A percentile compares a stretch with the other conserved stretches of the same genome.
Evolutionary conservation across 2,888 invertebrate genomes (phyloP).

Genomic region (Maniola hyperantus): DNA sequence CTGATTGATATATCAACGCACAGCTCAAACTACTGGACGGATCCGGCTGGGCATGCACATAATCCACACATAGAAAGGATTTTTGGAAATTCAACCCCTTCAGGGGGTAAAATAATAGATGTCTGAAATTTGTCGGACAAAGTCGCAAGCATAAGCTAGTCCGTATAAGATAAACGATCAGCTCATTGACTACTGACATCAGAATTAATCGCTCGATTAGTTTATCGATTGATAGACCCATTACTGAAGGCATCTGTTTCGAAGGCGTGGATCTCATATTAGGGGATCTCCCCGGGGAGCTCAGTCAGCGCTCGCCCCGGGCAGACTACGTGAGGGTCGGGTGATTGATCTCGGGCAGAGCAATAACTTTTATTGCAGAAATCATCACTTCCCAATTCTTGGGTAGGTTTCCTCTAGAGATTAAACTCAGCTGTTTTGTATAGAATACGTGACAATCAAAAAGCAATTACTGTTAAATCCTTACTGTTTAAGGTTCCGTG

Average conservation of each 20-base stretch:
- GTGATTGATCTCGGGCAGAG: neutral
- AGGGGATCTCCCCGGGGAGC: neutral
- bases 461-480: neutral
- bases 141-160: too few species aligned
- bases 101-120: too few species aligned
- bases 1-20: too few species aligned
- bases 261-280: neutral
- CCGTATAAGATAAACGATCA: too few species aligned
- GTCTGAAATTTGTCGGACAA: too few species aligned
- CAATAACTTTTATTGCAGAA: neutral
- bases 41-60: too few species aligned
- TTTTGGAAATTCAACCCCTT: too few species aligned
- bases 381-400: slow-evolving; percentile 4
- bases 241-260: neutral
- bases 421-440: neutral
- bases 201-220: neutral
- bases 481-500: too few species aligned
- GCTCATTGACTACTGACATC: neutral
- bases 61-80: too few species aligned
- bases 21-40: too few species aligned
- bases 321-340: slow-evolving; percentile 1
- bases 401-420: neutral
- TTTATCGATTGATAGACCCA: neutral
- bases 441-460: neutral
- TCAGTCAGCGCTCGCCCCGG: neutral